Percentiles rank a stretch among this genome's conserved stretches.
phyloP scores from a whole-genome alignment of 2,888 invertebrate genomes.

The Drosophila phalerata region DNA sequence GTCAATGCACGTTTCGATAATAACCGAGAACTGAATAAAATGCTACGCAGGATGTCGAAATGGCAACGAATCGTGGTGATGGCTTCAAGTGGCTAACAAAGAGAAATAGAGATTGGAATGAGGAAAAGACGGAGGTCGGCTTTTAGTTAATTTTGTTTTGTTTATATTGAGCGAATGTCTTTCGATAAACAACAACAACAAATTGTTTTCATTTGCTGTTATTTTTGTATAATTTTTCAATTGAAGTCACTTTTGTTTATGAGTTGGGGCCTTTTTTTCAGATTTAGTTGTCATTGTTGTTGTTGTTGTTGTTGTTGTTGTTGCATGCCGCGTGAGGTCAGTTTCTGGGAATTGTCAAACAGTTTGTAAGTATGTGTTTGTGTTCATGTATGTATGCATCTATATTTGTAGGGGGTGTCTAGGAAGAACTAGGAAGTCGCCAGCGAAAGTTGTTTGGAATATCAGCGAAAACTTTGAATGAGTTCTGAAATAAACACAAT shows the following conservation, averaged over 20 bases:
- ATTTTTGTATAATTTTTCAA: slow-evolving; percentile 69
- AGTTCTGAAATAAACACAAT: slow-evolving; percentile 42
- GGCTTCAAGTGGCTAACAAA: slow-evolving; percentile 53
- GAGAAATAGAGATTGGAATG: slow-evolving; percentile 10
- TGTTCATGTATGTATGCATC: not conserved
- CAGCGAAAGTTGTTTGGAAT: slow-evolving; percentile 34
- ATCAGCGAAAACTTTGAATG: slow-evolving; percentile 32
- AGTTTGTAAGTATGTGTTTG: not conserved
- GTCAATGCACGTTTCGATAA: slow-evolving; percentile 69
- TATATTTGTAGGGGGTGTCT: slow-evolving; percentile 12
- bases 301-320: slow-evolving; percentile 17
- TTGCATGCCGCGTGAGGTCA: slow-evolving; percentile 61
- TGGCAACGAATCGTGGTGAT: slow-evolving; percentile 55
- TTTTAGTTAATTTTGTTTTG: slow-evolving; percentile 47
- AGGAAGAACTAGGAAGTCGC: slow-evolving; percentile 41
- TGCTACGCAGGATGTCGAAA: slow-evolving; percentile 63
- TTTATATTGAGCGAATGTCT: slow-evolving; percentile 48
- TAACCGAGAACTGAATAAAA: slow-evolving; percentile 49
- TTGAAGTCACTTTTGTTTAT: slow-evolving; percentile 67
- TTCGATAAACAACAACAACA: slow-evolving; percentile 50
- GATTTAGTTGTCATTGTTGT: slow-evolving; percentile 1
- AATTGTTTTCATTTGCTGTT: slow-evolving; percentile 60
- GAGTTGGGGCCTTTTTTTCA: slow-evolving; percentile 38
- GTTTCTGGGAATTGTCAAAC: slow-evolving; percentile 63
- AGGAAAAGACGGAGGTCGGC: slow-evolving; percentile 34